Evolutionary conservation across 1,140 invertebrate genomes (phyloP).

Genomic region (Melanaphis sacchari): DNA sequence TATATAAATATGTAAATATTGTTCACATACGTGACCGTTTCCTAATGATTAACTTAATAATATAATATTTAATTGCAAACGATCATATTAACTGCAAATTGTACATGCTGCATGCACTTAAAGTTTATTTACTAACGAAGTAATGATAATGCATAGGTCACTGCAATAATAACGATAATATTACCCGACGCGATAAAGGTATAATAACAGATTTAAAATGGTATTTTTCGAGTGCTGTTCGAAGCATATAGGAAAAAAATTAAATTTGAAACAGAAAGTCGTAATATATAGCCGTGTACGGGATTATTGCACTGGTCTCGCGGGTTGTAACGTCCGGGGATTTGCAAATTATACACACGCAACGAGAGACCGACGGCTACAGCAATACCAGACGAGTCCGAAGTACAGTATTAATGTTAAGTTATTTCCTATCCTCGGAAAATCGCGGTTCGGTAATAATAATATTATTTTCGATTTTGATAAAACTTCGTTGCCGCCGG

Average conservation of each 20-base stretch:
- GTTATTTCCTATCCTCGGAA: constrained; percentile 5
- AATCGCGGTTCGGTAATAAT: not conserved
- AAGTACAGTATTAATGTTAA: not conserved
- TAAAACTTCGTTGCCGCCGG: not conserved
- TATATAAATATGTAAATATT: too few species aligned
- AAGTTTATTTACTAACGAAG: too few species aligned
- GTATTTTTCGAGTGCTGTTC: not conserved
- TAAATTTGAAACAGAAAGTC: not conserved
- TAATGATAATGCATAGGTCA: not conserved
- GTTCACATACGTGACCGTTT: not conserved
- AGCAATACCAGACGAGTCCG: not conserved
- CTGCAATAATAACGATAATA: too few species aligned
- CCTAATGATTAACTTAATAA: not conserved
- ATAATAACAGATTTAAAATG: not conserved
- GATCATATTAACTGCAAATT: not conserved
- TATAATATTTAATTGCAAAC: not conserved
- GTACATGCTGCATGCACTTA: too few species aligned
- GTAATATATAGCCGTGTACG: too few species aligned
- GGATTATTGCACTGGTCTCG: not conserved
- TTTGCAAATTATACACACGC: not conserved
- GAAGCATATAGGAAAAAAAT: not conserved
- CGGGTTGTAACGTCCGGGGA: not conserved
- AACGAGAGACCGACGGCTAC: not conserved
- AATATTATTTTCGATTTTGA: not conserved
- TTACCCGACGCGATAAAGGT: too few species aligned